These are phyloP conservation scores for Neodon shergylaensis DNA, from an alignment of 2,113 vertebrate species.

Conservation along the genomic window DNA sequence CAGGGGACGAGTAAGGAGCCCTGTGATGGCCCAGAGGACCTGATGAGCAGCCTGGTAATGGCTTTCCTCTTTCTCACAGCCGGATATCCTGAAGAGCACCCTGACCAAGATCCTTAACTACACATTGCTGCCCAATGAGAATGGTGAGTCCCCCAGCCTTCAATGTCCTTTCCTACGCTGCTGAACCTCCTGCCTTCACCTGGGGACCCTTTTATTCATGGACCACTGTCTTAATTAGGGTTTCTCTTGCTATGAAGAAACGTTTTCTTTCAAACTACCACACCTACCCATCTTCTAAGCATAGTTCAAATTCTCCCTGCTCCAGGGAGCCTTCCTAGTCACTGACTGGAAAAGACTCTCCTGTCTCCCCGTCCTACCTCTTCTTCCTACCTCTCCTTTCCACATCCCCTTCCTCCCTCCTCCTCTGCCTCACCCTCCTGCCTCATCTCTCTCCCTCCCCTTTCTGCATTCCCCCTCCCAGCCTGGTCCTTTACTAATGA, in stretches of 20 bases:
- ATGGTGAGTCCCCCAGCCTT: conserved; percentile 46
- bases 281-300: background rate
- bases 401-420: no score
- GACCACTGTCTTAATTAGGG: background rate
- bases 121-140: conserved; percentile 58
- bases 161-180: background rate
- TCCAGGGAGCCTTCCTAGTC: background rate
- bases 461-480: background rate
- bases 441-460: background rate
- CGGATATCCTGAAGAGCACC: conserved; percentile 45
- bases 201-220: background rate
- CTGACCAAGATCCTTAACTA: background rate
- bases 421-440: background rate
- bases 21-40: background rate
- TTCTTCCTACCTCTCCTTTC: background rate
- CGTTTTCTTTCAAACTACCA: background rate
- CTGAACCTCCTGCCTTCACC: background rate
- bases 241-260: background rate
- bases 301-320: background rate
- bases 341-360: background rate
- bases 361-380: no score
- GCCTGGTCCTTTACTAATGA: background rate
- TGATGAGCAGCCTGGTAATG: background rate
- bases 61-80: conserved; percentile 57
- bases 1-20: background rate